Evolutionary conservation across 2,888 invertebrate genomes (phyloP).

Genomic region (Trichogramma dendrolimi): DNA sequence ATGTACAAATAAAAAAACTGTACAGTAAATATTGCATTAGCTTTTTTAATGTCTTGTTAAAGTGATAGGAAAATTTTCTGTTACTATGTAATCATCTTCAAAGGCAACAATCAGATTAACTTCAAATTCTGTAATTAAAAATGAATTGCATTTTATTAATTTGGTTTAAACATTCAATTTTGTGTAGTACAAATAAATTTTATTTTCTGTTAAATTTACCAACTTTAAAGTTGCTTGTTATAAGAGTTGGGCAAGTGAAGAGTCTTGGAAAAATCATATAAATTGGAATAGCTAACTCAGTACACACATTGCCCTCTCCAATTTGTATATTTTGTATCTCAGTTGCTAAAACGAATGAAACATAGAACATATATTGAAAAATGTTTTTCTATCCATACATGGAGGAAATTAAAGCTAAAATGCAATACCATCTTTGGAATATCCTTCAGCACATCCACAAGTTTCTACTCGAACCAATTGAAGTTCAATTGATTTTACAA

Average conservation of each 20-base stretch:
- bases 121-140: slow-evolving; percentile 79
- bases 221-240: slow-evolving; percentile 89
- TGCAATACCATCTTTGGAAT: slow-evolving; percentile 76
- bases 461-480: slow-evolving; percentile 94
- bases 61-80: slow-evolving; percentile 87
- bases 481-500: slow-evolving; percentile 88
- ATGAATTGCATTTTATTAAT: not conserved
- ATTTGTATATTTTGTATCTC: slow-evolving; percentile 98
- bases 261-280: slow-evolving; percentile 93
- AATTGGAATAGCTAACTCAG: slow-evolving; percentile 80
- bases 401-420: slow-evolving; percentile 8
- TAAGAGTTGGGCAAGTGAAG: slow-evolving; percentile 90
- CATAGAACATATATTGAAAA: slow-evolving; percentile 1
- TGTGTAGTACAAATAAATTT: slow-evolving; percentile 3
- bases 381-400: not conserved
- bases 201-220: slow-evolving; percentile 58
- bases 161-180: not conserved
- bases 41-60: slow-evolving; percentile 54
- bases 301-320: slow-evolving; percentile 84
- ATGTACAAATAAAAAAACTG: slow-evolving; percentile 10
- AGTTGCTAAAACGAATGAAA: slow-evolving; percentile 64
- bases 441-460: slow-evolving; percentile 89
- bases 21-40: slow-evolving; percentile 18
- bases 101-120: slow-evolving; percentile 89
- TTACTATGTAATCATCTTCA: slow-evolving; percentile 87